phyloP scores from a whole-genome alignment of 2,113 vertebrate species.

The Elachura formosa region DNA sequence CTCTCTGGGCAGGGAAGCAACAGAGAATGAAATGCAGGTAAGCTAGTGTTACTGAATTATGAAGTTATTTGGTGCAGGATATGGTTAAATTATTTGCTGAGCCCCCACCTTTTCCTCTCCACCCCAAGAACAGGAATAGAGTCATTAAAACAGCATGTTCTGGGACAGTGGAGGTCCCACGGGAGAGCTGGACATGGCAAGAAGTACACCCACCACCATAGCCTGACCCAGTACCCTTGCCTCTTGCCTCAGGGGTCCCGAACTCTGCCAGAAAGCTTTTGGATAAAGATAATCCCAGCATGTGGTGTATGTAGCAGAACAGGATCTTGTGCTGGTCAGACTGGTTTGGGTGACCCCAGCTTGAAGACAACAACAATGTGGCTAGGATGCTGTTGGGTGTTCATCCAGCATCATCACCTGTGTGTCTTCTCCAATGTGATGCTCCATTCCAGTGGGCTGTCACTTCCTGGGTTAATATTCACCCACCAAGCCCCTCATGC shows the following conservation, averaged over 20 bases:
- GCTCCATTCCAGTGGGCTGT: neutral
- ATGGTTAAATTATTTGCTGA: constrained; percentile 16
- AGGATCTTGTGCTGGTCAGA: neutral
- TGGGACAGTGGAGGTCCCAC: neutral
- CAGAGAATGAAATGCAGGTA: neutral
- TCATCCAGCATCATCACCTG: neutral
- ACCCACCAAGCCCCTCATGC: neutral
- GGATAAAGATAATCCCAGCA: neutral
- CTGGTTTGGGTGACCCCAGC: neutral
- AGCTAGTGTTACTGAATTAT: neutral
- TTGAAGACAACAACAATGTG: neutral
- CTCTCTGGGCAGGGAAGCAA: neutral
- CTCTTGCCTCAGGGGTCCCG: neutral
- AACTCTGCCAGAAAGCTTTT: neutral
- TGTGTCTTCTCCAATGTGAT: neutral
- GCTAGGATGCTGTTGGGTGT: neutral
- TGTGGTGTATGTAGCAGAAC: neutral
- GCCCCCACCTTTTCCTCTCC: constrained; percentile 60
- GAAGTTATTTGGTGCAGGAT: neutral
- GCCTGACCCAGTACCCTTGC: neutral
- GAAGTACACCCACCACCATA: fast-evolving
- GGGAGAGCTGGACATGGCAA: neutral
- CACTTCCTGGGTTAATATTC: neutral
- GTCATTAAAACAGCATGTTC: constrained; percentile 50
- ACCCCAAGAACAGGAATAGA: constrained; percentile 49